These are phyloP conservation scores for Cryptotis parvus DNA, from an alignment of 2,113 vertebrate species.

Conservation along the genomic window DNA sequence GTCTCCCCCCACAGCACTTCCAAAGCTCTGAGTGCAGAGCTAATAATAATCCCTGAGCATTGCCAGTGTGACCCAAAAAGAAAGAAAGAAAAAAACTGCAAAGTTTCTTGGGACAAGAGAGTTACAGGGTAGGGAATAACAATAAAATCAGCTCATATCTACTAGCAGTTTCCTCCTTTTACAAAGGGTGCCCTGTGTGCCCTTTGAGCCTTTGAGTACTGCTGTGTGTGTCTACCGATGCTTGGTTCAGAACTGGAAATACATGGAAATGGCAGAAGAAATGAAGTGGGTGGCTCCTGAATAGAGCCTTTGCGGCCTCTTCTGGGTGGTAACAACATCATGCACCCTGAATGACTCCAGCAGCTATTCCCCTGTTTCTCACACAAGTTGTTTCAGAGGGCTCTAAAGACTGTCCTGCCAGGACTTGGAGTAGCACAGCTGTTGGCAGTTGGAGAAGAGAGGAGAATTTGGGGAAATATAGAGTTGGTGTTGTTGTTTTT, in stretches of 20 bases:
- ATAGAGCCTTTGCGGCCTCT: slow-evolving; percentile 74
- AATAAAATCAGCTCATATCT: neutral
- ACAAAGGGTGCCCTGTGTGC: neutral
- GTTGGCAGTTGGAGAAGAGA: slow-evolving; percentile 77
- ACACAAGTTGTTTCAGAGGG: slow-evolving; percentile 69
- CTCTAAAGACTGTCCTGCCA: slow-evolving; percentile 80
- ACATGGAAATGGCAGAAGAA: neutral
- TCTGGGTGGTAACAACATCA: slow-evolving; percentile 49
- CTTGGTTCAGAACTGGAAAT: neutral
- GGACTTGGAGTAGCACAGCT: slow-evolving; percentile 80
- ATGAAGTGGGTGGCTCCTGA: slow-evolving; percentile 10
- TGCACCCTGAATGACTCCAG: slow-evolving; percentile 68
- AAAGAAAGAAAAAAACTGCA: no score
- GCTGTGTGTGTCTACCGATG: accelerated
- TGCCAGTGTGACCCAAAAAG: no score
- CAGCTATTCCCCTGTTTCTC: slow-evolving; percentile 68
- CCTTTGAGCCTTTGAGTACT: neutral
- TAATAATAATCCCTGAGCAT: no score
- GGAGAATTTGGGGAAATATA: neutral
- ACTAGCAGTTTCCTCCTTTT: neutral
- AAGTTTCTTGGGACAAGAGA: no score
- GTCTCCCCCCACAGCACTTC: no score
- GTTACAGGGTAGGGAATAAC: neutral
- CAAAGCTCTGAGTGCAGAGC: no score
- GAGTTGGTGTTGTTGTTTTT: slow-evolving; percentile 31